phyloP scores from a whole-genome alignment of 2,113 vertebrate species.

The Sebastes fasciatus region DNA sequence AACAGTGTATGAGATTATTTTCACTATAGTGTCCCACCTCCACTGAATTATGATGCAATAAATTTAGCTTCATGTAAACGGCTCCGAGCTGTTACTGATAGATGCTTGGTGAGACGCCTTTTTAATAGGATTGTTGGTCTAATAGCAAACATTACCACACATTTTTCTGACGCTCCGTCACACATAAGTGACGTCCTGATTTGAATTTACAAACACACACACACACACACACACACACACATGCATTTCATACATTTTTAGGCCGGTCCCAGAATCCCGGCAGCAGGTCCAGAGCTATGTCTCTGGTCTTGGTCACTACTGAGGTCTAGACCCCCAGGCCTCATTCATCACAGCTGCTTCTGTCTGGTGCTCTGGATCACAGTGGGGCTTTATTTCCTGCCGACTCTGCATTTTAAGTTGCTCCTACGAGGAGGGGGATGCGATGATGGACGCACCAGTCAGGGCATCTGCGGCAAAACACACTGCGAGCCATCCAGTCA shows the following conservation, averaged over 20 bases:
- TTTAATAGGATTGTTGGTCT: slow-evolving; percentile 58
- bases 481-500: slow-evolving; percentile 45
- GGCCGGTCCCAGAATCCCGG: slow-evolving; percentile 44
- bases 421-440: slow-evolving; percentile 48
- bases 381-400: slow-evolving; percentile 63
- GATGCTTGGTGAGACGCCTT: slow-evolving; percentile 32
- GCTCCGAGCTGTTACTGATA: slow-evolving; percentile 55
- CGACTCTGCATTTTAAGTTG: slow-evolving; percentile 66
- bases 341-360: slow-evolving; percentile 78
- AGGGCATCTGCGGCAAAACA: slow-evolving; percentile 63
- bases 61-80: slow-evolving; percentile 55
- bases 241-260: slow-evolving; percentile 15
- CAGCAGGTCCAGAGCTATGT: slow-evolving; percentile 55
- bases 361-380: slow-evolving; percentile 61
- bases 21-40: slow-evolving; percentile 54
- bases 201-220: slow-evolving; percentile 33
- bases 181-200: slow-evolving; percentile 39
- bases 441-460: slow-evolving; percentile 73
- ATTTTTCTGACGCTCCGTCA: slow-evolving; percentile 39
- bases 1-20: slow-evolving; percentile 77
- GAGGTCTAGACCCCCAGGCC: slow-evolving; percentile 61
- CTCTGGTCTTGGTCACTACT: slow-evolving; percentile 71
- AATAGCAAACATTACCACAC: slow-evolving; percentile 57
- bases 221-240: neutral
- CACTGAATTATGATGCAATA: slow-evolving; percentile 61